phyloP scores from a whole-genome alignment of 2,888 invertebrate species.

The Trachelus iudaicus region DNA sequence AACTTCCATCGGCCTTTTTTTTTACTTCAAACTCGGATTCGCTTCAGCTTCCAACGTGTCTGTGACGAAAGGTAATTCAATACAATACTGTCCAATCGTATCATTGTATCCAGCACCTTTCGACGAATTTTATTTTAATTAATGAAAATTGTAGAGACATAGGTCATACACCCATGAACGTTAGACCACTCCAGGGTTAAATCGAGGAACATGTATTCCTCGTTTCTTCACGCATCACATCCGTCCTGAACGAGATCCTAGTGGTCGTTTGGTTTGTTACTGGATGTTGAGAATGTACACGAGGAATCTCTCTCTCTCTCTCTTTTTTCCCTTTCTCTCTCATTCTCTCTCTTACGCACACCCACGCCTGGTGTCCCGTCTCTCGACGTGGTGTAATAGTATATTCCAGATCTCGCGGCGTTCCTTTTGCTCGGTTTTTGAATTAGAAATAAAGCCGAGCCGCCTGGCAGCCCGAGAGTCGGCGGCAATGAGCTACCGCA shows the following conservation, averaged over 20 bases:
- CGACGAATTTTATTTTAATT: background rate
- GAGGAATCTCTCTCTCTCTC: background rate
- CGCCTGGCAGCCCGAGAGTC: background rate
- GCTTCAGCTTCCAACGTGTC: background rate
- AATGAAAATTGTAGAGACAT: background rate
- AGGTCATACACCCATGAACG: background rate
- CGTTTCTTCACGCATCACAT: background rate
- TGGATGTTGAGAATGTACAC: background rate
- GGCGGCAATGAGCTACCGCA: background rate
- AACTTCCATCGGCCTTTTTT: background rate
- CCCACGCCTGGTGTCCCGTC: background rate
- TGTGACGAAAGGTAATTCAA: background rate
- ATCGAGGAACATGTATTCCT: background rate
- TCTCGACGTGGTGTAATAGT: background rate
- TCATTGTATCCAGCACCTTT: background rate
- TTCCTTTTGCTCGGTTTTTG: constrained; percentile 34
- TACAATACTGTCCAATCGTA: background rate
- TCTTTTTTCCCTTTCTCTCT: no score
- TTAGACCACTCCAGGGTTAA: background rate
- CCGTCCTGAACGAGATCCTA: background rate
- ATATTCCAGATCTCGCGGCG: background rate
- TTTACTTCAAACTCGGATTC: background rate
- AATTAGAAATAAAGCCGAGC: constrained; percentile 36
- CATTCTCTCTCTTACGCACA: background rate
- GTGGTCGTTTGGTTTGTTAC: background rate